These are phyloP conservation scores for Entomobrya multifasciata DNA, from an alignment of 2,888 invertebrate species.

Conservation along the genomic window DNA sequence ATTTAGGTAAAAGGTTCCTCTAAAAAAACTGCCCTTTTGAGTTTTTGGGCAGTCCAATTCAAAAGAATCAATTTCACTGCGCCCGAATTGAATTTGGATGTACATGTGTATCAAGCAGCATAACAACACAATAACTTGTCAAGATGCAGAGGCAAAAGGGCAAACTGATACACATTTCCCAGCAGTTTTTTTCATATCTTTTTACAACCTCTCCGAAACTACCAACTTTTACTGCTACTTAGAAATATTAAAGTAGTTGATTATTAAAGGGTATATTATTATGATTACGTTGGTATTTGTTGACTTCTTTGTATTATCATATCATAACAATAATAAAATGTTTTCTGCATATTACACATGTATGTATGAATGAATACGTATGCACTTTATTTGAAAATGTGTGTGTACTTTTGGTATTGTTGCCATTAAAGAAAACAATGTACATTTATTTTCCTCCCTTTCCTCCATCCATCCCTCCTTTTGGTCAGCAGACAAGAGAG, in stretches of 20 bases:
- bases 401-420: not conserved
- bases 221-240: conserved; percentile 41
- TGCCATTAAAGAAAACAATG: not conserved
- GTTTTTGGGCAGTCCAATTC: not conserved
- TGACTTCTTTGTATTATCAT: not conserved
- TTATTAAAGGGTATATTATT: not conserved
- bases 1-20: conserved; percentile 79
- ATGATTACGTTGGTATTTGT: conserved; percentile 24
- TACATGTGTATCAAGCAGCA: too few relatives aligned
- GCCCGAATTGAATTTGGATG: too few relatives aligned
- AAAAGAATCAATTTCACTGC: too few relatives aligned
- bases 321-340: not conserved
- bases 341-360: not conserved
- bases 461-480: not conserved
- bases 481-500: too few relatives aligned
- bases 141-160: conserved; percentile 3
- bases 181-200: conserved; percentile 50
- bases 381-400: not conserved
- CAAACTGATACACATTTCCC: conserved; percentile 25
- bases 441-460: too few relatives aligned
- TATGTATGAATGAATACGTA: too few relatives aligned
- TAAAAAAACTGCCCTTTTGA: conserved; percentile 68
- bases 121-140: too few relatives aligned
- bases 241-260: conserved; percentile 26
- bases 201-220: conserved; percentile 33